Evolutionary conservation across 2,113 vertebrate species (phyloP).

Genomic region (Saguinus imperator): DNA sequence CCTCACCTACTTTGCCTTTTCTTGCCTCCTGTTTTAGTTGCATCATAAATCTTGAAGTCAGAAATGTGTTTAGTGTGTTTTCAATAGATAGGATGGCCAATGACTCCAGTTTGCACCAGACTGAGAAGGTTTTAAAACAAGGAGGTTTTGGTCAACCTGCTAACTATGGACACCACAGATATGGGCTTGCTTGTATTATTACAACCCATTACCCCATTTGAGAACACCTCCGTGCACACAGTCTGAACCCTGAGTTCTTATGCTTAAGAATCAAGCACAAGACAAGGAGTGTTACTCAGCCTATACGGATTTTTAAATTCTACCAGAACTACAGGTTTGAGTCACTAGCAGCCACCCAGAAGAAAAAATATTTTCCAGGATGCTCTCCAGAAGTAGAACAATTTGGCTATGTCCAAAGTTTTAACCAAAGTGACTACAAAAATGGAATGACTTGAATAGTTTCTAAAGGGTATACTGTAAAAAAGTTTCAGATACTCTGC

Average conservation of each 20-base stretch:
- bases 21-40: too few species aligned
- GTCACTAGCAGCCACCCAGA: constrained; percentile 57
- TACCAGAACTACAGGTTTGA: constrained; percentile 50
- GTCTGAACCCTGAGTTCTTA: not conserved
- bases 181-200: not conserved
- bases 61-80: not conserved
- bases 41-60: not conserved
- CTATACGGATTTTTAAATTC: constrained; percentile 44
- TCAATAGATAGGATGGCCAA: too few species aligned
- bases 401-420: constrained; percentile 52
- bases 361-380: constrained; percentile 72
- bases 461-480: constrained; percentile 17
- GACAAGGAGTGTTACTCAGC: constrained; percentile 7
- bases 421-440: constrained; percentile 39
- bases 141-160: not conserved
- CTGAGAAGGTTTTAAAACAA: not conserved
- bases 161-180: not conserved
- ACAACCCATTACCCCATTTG: not conserved
- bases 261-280: not conserved
- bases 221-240: not conserved
- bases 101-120: too few species aligned
- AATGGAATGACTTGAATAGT: constrained; percentile 43
- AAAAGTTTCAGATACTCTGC: not conserved
- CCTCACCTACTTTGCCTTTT: not conserved
- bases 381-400: constrained; percentile 38